Conservation (phyloP, 1,140 invertebrate genomes). For the Gryllus bimaculatus region DNA sequence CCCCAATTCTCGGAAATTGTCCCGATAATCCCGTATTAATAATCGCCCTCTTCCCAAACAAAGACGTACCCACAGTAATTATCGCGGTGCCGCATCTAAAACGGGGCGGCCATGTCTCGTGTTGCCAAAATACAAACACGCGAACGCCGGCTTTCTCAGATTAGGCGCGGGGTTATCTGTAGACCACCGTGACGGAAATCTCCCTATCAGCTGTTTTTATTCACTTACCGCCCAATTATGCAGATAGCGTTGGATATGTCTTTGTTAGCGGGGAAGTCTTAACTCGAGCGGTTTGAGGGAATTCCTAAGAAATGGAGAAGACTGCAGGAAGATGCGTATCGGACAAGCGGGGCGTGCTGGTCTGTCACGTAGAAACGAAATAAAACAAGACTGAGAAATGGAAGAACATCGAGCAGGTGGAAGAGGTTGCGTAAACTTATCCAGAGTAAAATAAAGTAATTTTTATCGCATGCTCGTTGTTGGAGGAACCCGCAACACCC, state of each 20-base stretch:
- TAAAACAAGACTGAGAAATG: too few species aligned
- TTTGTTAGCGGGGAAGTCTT: background rate
- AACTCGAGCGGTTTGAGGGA: too few species aligned
- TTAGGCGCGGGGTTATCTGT: background rate
- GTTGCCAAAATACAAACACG: slow-evolving; percentile 1
- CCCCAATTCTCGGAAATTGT: background rate
- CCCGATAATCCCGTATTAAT: background rate
- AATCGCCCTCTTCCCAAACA: background rate
- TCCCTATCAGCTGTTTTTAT: background rate
- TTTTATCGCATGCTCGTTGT: too few species aligned
- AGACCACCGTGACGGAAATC: background rate
- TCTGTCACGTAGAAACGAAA: too few species aligned
- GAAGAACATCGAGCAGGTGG: too few species aligned
- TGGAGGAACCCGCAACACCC: too few species aligned
- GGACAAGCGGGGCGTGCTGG: too few species aligned
- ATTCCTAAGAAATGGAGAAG: too few species aligned
- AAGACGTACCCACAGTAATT: background rate
- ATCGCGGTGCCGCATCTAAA: background rate
- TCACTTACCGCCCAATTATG: background rate
- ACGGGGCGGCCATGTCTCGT: background rate
- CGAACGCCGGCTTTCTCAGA: too few species aligned
- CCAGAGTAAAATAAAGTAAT: too few species aligned
- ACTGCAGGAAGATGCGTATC: too few species aligned
- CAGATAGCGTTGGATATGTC: background rate
- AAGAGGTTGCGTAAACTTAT: too few species aligned